phyloP scores from a whole-genome alignment of 2,888 invertebrate species.

The Euclidia mi region DNA sequence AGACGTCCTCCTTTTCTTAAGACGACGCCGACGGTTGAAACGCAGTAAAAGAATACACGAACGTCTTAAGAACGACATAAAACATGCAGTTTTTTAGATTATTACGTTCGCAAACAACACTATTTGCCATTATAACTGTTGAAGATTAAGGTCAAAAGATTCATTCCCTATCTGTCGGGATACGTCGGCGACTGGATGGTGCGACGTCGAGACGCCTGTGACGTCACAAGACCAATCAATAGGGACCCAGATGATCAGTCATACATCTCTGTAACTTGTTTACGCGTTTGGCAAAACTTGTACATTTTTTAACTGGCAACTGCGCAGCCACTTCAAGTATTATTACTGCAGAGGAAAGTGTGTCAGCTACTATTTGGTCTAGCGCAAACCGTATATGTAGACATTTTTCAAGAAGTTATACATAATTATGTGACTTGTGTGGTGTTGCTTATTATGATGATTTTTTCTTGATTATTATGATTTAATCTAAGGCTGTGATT shows the following conservation, averaged over 20 bases:
- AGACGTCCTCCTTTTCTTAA: too few relatives aligned
- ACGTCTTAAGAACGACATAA: neutral
- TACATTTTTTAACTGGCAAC: constrained; percentile 18
- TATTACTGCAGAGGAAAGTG: constrained; percentile 21
- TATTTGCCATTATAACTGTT: constrained; percentile 42
- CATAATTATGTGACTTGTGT: too few relatives aligned
- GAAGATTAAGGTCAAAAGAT: constrained; percentile 66
- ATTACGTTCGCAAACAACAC: constrained; percentile 38
- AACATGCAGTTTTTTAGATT: constrained; percentile 11
- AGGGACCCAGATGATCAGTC: constrained; percentile 72
- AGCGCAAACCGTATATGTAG: too few relatives aligned
- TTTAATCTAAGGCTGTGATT: too few relatives aligned
- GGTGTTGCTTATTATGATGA: too few relatives aligned
- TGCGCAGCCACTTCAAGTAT: constrained; percentile 1
- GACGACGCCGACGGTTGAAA: too few relatives aligned
- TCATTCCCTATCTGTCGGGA: constrained; percentile 70
- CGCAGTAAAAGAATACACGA: neutral
- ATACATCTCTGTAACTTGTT: constrained; percentile 43
- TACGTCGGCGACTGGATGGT: constrained; percentile 79
- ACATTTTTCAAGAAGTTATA: too few relatives aligned
- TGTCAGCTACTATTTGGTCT: constrained; percentile 7
- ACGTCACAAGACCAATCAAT: constrained; percentile 78
- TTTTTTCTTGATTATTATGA: too few relatives aligned
- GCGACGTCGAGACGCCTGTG: constrained; percentile 79
- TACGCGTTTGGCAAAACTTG: constrained; percentile 50